These are phyloP conservation scores for Aplocera efformata DNA, from an alignment of 2,888 invertebrate genomes.

Conservation along the genomic window DNA sequence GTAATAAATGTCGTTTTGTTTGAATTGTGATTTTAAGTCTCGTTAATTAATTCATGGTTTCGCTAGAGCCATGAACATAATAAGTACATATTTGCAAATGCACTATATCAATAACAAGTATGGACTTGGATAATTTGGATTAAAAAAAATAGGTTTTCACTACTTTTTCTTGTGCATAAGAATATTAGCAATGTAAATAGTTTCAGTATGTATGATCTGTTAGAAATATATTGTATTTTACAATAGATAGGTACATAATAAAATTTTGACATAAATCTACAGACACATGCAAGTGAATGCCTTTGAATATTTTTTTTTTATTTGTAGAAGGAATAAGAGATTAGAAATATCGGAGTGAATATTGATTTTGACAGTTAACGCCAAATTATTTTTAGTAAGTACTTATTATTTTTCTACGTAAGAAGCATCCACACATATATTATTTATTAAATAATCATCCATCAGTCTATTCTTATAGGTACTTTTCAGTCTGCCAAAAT, in stretches of 20 bases:
- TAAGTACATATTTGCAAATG: slow-evolving; percentile 25
- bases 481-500: slow-evolving; percentile 28
- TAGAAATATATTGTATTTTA: too few relatives aligned
- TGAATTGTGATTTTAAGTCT: background rate
- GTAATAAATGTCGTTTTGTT: too few relatives aligned
- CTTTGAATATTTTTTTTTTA: slow-evolving; percentile 1
- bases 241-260: too few relatives aligned
- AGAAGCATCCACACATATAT: slow-evolving; percentile 20
- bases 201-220: too few relatives aligned
- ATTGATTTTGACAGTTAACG: too few relatives aligned
- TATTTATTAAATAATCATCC: slow-evolving; percentile 13
- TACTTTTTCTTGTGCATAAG: too few relatives aligned
- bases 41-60: slow-evolving; percentile 17
- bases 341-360: too few relatives aligned
- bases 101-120: slow-evolving; percentile 6
- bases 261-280: slow-evolving; percentile 6
- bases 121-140: slow-evolving; percentile 1
- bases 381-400: background rate
- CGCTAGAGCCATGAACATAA: slow-evolving; percentile 10
- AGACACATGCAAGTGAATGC: slow-evolving; percentile 14
- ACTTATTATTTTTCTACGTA: slow-evolving; percentile 2
- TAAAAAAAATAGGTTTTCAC: too few relatives aligned
- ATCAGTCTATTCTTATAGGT: slow-evolving; percentile 27
- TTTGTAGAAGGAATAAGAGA: too few relatives aligned
- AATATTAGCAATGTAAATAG: too few relatives aligned